phyloP scores from a whole-genome alignment of 2,797 vertebrate genomes.

The Loriculus beryllinus region DNA sequence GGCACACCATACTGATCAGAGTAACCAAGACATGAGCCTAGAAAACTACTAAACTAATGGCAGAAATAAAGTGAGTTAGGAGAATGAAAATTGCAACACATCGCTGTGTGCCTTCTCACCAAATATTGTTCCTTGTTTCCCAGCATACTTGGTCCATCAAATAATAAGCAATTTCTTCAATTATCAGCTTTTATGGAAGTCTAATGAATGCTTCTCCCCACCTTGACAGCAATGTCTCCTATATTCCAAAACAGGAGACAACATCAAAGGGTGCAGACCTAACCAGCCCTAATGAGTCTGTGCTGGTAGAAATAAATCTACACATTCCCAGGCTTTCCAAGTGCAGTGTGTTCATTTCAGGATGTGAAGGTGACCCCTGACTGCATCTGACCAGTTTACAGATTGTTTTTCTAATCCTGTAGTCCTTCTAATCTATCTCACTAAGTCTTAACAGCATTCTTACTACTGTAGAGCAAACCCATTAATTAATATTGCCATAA shows the following conservation, averaged over 20 bases:
- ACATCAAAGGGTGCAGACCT: background rate
- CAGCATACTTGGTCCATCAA: background rate
- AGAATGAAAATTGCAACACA: background rate
- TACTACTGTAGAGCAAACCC: constrained; percentile 75
- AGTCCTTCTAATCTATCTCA: constrained; percentile 79
- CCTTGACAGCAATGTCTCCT: background rate
- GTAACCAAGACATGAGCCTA: background rate
- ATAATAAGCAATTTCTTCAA: background rate
- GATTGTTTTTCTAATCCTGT: constrained; percentile 79
- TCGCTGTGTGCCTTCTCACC: background rate
- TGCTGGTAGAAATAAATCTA: background rate
- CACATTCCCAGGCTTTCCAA: constrained; percentile 45
- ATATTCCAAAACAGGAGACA: background rate
- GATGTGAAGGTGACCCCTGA: constrained; percentile 83
- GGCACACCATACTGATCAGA: background rate
- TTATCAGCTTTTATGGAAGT: background rate
- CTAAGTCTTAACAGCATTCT: constrained; percentile 76
- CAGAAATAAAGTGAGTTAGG: background rate
- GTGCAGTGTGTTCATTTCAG: constrained; percentile 75
- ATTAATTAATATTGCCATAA: constrained; percentile 88
- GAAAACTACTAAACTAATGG: background rate
- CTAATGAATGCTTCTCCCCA: background rate
- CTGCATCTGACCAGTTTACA: constrained; percentile 75
- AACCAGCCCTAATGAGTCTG: background rate
- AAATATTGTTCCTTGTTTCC: background rate